Evolutionary conservation across 92 coral and sea anemone genomes (phyloP), one percentile per base, ranked within the genome.

Genomic region (Muricea muricata): DNA sequence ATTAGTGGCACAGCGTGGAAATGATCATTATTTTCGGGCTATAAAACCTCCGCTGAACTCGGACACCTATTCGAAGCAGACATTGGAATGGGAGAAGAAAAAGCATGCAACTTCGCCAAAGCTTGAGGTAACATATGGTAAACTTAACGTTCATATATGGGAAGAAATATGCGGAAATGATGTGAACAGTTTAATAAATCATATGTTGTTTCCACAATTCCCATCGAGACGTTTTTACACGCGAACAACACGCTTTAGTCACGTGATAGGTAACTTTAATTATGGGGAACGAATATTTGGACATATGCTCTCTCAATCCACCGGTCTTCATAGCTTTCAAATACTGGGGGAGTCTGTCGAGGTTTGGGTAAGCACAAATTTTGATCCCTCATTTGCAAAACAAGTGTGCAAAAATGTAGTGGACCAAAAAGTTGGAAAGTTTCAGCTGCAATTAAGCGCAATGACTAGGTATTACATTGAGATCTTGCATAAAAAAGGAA

Each of bases 201-300:
- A 82, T 48, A 93, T 94, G 6, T 72, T 88, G 13, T 95, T 95
- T 78, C 98, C 98, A 6, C 87, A 93, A 32, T 88, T 87, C 1
- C 98, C 98, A 37, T 74, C 97, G 7, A 46, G 85, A 14, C 72
- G 91, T 0, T 17, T 76, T 68, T 24, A 48, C 75, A 92, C 60
- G 54, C 65, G 15, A 65, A 87, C 21, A 39, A 61, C 45, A 72
- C 92, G 84, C 46, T 79, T 93, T 20, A 41, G 67, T 26, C 85
- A 93, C 45, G 15, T 78, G 7, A 41, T 20, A 8, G 45, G 79
- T 12, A 87, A 78, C 13, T 34, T 63, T 20, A 37, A 87, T 46
- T 85, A 86, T 54, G 98, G 98, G 2, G 81, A 93, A 60, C 89
- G 98, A 52, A 86, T 95, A 24, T 95, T 93, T 78, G 98, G 98